Base-by-base conservation (phyloP, 2,113 vertebrate genomes). In the Sapayoa aenigma region DNA sequence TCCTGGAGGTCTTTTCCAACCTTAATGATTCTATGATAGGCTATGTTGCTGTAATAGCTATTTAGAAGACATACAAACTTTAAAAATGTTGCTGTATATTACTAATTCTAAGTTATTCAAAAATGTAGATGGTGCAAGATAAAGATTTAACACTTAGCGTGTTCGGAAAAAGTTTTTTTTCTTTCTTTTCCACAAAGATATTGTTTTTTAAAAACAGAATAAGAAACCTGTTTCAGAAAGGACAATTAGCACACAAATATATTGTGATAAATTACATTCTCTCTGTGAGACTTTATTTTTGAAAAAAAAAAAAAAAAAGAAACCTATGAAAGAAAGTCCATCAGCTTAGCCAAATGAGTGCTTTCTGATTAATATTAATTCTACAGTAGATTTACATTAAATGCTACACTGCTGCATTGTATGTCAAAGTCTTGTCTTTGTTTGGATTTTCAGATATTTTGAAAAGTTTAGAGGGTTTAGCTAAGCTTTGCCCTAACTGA, bases 391-490 rank as follows among this genome's bases (percentile, higher is more conserved):
- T 63, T 91, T 94, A 63, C 18, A 50, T 96, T 78, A 81, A 78
- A 92, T 78, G 33, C 12, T 78, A 47, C 28, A 63, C 44, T 41
- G 35, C 44, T 93, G 46, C 35, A 59, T 68, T 87, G 3, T 63
- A 37, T 63, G n/a, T 78, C 33, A 81, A 92, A 89, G 28, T 66
- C 63, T 76, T 79, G 31, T 39, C 42, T 94, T 93, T 93, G 27
- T 89, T 95, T 81, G 52, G 35, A 75, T 75, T 78, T 93, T 84
- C 52, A 81, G 77, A 82, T 92, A 89, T 72, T 79, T 89, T 91
- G 33, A 84, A 87, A 91, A 72, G 78, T 91, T 93, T 94, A 72
- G 53, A 55, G 44, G 9, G 33, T 93, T 95, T 91, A 18, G 82
- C 35, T 87, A 78, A 89, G 66, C 33, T 89, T 93, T 93, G 4